These are phyloP conservation scores for Hozukius guyotensis DNA, from an alignment of 2,797 vertebrate genomes.

Conservation along the genomic window DNA sequence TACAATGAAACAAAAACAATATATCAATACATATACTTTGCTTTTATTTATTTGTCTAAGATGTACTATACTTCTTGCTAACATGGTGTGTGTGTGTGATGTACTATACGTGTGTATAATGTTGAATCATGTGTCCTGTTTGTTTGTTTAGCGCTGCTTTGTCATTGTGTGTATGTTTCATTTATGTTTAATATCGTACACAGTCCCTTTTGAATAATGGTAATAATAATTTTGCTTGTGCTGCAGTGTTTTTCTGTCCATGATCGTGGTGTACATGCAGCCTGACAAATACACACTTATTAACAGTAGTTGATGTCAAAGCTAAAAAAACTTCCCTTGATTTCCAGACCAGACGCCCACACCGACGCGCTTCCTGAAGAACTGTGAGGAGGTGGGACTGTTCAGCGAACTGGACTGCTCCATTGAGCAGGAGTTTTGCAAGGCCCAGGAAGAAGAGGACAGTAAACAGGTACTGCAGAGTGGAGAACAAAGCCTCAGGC, in stretches of 20 bases:
- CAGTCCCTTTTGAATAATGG: background rate
- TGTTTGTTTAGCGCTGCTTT: background rate
- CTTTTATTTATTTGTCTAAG: background rate
- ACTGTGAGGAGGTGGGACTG: slow-evolving; percentile 98
- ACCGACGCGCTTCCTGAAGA: slow-evolving; percentile 98
- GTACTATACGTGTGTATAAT: background rate
- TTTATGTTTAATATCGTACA: background rate
- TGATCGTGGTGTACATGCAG: background rate
- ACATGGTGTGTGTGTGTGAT: background rate
- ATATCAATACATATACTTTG: background rate
- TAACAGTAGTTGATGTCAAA: background rate
- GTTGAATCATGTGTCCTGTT: background rate
- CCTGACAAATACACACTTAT: background rate
- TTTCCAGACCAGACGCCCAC: slow-evolving; percentile 96
- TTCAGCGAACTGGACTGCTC: slow-evolving; percentile 98
- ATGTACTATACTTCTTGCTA: background rate
- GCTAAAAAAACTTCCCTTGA: background rate
- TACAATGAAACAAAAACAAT: background rate
- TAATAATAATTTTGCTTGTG: background rate
- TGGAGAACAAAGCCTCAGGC: background rate
- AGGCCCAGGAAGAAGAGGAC: slow-evolving; percentile 97
- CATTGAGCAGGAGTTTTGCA: slow-evolving; percentile 97
- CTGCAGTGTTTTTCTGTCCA: background rate
- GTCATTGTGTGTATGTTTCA: background rate
- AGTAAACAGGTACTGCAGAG: slow-evolving; percentile 90